Conservation (phyloP, 2,113 vertebrate genomes). For the Calyptomena viridis region DNA sequence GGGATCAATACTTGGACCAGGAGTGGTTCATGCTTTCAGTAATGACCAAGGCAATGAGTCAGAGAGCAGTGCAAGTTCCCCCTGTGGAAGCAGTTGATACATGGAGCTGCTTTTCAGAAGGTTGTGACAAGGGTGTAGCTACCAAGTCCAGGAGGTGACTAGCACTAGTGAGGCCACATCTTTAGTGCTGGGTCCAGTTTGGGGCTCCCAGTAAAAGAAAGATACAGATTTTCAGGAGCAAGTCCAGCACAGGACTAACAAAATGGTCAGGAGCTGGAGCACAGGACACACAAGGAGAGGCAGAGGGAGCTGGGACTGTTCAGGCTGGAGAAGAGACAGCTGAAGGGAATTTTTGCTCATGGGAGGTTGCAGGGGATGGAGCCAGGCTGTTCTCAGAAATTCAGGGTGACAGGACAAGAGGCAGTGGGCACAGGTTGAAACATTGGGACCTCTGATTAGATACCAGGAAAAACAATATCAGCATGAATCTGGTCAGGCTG, state of each 20-base stretch:
- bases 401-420: neutral
- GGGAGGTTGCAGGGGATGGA: neutral
- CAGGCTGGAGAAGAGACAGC: neutral
- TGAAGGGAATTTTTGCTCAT: neutral
- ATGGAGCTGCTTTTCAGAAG: neutral
- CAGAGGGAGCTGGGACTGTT: neutral
- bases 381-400: neutral
- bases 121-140: neutral
- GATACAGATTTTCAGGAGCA: neutral
- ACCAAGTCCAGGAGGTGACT: neutral
- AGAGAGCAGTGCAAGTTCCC: neutral
- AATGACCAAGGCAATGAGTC: neutral
- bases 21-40: neutral
- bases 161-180: neutral
- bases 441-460: neutral
- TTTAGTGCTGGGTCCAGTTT: neutral
- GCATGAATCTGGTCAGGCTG: neutral
- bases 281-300: neutral
- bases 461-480: neutral
- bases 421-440: neutral
- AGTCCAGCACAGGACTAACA: neutral
- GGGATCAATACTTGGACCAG: neutral
- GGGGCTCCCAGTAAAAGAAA: neutral
- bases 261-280: neutral
- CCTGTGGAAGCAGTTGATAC: accelerated